phyloP scores from a whole-genome alignment of 2,113 vertebrate genomes.

The Anser cygnoides region DNA sequence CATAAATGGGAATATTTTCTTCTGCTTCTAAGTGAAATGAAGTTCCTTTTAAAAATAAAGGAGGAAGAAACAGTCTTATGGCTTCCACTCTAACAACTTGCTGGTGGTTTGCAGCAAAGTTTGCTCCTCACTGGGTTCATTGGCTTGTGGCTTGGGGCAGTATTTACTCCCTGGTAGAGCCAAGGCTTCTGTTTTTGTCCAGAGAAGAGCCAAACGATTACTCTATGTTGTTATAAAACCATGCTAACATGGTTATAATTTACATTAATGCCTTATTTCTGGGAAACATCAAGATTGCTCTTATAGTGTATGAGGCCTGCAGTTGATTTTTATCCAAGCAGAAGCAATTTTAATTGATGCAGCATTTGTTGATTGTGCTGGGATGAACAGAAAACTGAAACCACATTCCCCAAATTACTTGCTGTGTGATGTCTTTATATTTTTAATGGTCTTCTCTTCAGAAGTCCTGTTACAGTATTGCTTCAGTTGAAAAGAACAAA shows the following conservation, averaged over 20 bases:
- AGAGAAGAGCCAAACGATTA: neutral
- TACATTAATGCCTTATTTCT: neutral
- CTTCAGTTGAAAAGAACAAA: conserved; percentile 66
- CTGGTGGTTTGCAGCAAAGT: neutral
- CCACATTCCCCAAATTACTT: conserved; percentile 32
- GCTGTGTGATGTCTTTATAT: conserved; percentile 39
- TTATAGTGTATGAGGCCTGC: neutral
- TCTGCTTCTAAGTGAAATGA: neutral
- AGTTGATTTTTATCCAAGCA: neutral
- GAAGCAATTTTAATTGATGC: conserved; percentile 36
- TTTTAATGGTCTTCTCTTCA: conserved; percentile 56
- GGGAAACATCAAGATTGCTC: neutral
- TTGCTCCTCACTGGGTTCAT: neutral
- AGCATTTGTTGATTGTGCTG: conserved; percentile 52
- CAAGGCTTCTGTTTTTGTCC: neutral
- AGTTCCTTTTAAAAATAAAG: neutral
- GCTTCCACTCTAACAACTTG: neutral
- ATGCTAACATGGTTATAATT: neutral
- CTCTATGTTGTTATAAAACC: neutral
- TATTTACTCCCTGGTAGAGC: neutral
- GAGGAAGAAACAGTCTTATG: neutral
- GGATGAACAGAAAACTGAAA: conserved; percentile 35
- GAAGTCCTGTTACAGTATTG: conserved; percentile 35
- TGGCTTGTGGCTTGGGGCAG: neutral
- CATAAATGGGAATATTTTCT: neutral